phyloP scores from a whole-genome alignment of 92 coral and sea anemone species.

The Phenganax stokvisi region DNA sequence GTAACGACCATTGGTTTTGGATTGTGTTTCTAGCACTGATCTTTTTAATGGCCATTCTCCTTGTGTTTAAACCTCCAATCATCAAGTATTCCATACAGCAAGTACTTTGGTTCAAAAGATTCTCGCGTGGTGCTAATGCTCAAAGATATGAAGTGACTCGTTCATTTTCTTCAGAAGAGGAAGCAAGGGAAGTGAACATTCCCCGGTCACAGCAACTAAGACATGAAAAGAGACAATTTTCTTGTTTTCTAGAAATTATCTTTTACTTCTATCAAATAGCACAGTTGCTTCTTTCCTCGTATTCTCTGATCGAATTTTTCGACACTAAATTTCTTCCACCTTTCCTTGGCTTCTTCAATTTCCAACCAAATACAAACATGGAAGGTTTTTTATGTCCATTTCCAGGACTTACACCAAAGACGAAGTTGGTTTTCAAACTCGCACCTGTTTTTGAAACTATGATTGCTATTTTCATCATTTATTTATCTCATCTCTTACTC shows the following conservation, averaged over 20 bases:
- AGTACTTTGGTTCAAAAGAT: constrained; percentile 46
- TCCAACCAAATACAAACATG: background rate
- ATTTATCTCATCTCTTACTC: background rate
- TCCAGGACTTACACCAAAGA: constrained; percentile 39
- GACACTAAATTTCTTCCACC: constrained; percentile 8
- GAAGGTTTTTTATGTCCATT: background rate
- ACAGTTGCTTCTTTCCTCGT: no score
- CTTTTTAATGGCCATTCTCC: no score
- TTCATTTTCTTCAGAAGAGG: no score
- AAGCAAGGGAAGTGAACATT: no score
- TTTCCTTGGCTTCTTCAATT: constrained; percentile 10
- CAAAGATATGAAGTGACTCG: no score
- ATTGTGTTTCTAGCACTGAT: background rate
- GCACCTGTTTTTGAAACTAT: constrained; percentile 45
- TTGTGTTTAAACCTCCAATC: constrained; percentile 45
- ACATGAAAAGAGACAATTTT: no score
- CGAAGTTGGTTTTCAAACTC: constrained; percentile 45
- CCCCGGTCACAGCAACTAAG: no score
- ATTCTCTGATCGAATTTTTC: background rate
- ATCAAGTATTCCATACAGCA: constrained; percentile 40
- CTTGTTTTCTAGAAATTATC: no score
- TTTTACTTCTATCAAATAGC: no score
- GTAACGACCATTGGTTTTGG: constrained; percentile 70
- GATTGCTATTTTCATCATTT: constrained; percentile 34
- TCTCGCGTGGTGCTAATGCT: no score